Conservation (phyloP, 2,113 vertebrate species). For the Trogon melanurus region DNA sequence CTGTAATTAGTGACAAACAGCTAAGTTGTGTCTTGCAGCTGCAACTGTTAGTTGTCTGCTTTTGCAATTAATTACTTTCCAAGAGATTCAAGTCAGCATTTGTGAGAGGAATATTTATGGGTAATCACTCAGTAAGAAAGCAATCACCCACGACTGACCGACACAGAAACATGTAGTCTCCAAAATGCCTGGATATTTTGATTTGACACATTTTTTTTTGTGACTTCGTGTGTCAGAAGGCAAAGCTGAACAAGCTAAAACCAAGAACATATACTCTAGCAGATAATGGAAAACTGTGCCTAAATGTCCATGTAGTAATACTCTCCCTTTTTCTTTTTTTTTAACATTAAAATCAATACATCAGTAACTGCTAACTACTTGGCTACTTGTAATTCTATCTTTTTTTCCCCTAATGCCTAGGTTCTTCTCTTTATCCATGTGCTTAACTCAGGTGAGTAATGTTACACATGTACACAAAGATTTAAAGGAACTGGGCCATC, state of each 20-base stretch:
- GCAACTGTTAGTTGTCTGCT: slow-evolving; percentile 6
- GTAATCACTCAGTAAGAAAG: not conserved
- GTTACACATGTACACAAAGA: not conserved
- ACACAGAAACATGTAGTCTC: not conserved
- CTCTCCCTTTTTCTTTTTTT: not conserved
- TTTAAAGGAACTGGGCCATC: not conserved
- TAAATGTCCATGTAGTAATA: not conserved
- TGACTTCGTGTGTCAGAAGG: not conserved
- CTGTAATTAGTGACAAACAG: not conserved
- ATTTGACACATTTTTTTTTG: not conserved
- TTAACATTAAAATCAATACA: not conserved
- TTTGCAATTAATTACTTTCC: slow-evolving; percentile 30
- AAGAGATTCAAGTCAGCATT: slow-evolving; percentile 2
- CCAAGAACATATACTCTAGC: not conserved
- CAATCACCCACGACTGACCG: not conserved
- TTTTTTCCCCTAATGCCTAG: not conserved
- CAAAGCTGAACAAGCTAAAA: not conserved
- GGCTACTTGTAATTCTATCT: not conserved
- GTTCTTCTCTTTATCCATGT: not conserved
- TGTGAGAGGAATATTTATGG: slow-evolving; percentile 39
- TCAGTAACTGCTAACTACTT: not conserved
- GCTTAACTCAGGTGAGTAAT: not conserved
- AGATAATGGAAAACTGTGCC: not conserved
- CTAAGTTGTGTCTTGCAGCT: slow-evolving; percentile 22
- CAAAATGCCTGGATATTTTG: not conserved